Base-by-base conservation (phyloP, 2,888 invertebrate species). In the Bursaphelenchus okinawaensis region DNA sequence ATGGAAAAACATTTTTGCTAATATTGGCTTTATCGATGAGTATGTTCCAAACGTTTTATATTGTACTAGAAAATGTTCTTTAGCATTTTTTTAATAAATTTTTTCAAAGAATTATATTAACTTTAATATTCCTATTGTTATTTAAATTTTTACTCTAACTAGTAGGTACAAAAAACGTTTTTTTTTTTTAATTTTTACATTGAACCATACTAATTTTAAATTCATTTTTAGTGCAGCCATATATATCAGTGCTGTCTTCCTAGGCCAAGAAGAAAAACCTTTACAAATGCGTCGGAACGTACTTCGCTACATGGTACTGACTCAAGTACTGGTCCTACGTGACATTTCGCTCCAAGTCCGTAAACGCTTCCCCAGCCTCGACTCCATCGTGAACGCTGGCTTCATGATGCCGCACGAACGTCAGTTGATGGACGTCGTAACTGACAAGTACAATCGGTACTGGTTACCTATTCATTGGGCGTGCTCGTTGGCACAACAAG, bases 401-500 rank as follows among this genome's bases (percentile, higher is more conserved):
- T 72, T 72, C 55, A 60, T 74, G 65, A 55, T 69, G 66, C 59
- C 60, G 28, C 65, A 77, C 22, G 76, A 75, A 65, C 54, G 67
- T 20, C 59, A 74, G 24, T n/a, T 66, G 26, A 63, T 73, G 23
- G 72, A 73, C 20, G 66, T 65, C 26, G 66, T 67, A 20, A 65
- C 66, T 19, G 68, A 66, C 40, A 68, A 72, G 40, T 78, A 75
- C 58, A 70, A 73, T 20, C 76, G 76, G 56, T 79, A 78, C 61
- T 78, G 78, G 78, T 64, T 78, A 7, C 77, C 77, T 0, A 71
- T 75, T 60, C 77, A 77, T 58, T 78, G 78, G 78, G 67, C 69
- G 8, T 73, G 75, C 51, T 56, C 70, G 55, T 55, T 78, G 60
- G 52, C 70, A 29, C 62, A 71, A 22, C 31, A 61, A 8, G 50